Conservation (phyloP, 1,140 invertebrate genomes). For the Sycophila sp. region DNA sequence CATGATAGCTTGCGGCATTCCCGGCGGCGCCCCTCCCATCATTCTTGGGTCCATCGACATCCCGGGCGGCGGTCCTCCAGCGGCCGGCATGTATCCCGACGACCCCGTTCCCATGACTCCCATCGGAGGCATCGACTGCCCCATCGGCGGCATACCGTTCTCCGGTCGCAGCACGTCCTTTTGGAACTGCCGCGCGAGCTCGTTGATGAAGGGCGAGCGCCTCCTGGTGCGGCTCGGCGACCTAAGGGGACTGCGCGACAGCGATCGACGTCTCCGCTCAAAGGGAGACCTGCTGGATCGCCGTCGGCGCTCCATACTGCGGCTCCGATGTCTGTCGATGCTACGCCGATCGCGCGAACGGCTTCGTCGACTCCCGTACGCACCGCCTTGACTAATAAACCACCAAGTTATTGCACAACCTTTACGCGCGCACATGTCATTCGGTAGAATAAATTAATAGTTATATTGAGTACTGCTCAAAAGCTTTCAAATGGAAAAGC, state of each 20-base stretch:
- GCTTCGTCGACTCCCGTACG: constrained; percentile 3
- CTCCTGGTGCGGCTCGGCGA: constrained; percentile 55
- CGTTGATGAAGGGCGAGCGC: constrained; percentile 62
- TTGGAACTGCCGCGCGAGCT: constrained; percentile 56
- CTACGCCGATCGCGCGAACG: constrained; percentile 30
- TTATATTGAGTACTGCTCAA: constrained; percentile 23
- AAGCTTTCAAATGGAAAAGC: too few relatives aligned
- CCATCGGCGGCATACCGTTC: not conserved
- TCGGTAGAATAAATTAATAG: too few relatives aligned
- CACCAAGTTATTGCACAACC: too few relatives aligned
- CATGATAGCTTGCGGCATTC: constrained; percentile 28
- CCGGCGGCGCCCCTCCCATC: constrained; percentile 5
- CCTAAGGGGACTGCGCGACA: constrained; percentile 47
- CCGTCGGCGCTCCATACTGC: constrained; percentile 55
- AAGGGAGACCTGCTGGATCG: constrained; percentile 55
- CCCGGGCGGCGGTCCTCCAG: constrained; percentile 21
- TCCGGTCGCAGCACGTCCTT: constrained; percentile 41
- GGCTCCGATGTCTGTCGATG: constrained; percentile 52
- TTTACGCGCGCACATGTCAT: too few relatives aligned
- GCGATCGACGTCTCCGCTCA: constrained; percentile 50
- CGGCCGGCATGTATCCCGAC: not conserved
- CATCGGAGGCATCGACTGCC: not conserved
- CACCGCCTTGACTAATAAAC: constrained; percentile 2
- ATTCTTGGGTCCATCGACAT: constrained; percentile 19
- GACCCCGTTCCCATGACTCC: not conserved